Conservation (phyloP, 2,888 invertebrate genomes). For the Imbricaverruca yamaguchii region DNA sequence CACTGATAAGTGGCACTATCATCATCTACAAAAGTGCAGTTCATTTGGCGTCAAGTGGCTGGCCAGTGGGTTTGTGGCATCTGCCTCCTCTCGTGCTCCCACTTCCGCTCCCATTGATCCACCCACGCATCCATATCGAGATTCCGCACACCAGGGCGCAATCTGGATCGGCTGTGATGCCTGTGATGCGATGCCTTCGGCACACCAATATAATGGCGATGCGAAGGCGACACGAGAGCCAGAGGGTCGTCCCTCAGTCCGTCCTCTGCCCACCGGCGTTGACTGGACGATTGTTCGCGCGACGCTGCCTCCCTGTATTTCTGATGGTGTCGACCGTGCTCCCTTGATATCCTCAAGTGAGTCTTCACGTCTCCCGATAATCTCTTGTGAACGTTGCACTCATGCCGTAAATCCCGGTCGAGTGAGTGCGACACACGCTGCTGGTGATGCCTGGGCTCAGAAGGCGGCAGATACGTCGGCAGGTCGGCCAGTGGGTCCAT, state of each 20-base stretch:
- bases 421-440: neutral
- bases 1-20: neutral
- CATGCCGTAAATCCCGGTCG: neutral
- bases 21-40: neutral
- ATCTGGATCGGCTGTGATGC: neutral
- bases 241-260: neutral
- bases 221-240: neutral
- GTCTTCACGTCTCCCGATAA: neutral
- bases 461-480: neutral
- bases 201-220: neutral
- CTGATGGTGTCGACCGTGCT: neutral
- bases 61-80: neutral
- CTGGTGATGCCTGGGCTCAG: neutral
- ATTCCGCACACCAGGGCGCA: neutral
- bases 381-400: neutral
- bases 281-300: neutral
- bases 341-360: neutral
- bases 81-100: conserved; percentile 10
- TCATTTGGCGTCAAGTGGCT: neutral
- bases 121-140: conserved; percentile 1
- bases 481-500: neutral
- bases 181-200: neutral
- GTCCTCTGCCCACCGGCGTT: neutral
- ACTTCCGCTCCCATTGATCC: conserved; percentile 7
- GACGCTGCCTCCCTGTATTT: neutral